Conservation (phyloP, 2,797 vertebrate species). For the Botia kubotai region DNA sequence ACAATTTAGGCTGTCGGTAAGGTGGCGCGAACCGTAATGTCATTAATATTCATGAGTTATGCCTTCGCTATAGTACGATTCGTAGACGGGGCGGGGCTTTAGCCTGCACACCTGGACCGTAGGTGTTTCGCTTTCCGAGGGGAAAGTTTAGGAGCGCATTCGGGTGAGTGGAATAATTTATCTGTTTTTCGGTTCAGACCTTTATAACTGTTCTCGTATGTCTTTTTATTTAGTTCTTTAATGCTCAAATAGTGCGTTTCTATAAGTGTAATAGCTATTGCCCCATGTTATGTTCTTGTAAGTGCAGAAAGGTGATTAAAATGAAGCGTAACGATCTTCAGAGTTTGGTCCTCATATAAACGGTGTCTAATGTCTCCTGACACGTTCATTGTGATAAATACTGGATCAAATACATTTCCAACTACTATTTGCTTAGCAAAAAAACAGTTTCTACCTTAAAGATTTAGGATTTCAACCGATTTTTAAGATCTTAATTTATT, state of each 20-base stretch:
- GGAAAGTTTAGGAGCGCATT: slow-evolving; percentile 8
- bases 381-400: too few species aligned
- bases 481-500: too few species aligned
- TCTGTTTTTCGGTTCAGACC: not conserved
- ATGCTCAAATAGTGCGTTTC: not conserved
- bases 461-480: too few species aligned
- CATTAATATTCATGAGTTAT: slow-evolving; percentile 10
- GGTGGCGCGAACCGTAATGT: too few species aligned
- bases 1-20: not conserved
- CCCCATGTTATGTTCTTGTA: not conserved
- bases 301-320: too few species aligned
- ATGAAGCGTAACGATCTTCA: not conserved
- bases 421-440: too few species aligned
- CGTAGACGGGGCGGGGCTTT: slow-evolving; percentile 24
- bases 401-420: too few species aligned
- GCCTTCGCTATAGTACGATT: slow-evolving; percentile 6
- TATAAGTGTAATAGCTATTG: not conserved
- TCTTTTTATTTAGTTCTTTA: not conserved
- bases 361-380: too few species aligned
- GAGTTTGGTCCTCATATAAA: not conserved
- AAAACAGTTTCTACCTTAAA: too few species aligned
- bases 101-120: slow-evolving; percentile 42
- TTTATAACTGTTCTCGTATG: not conserved
- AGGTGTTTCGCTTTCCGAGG: slow-evolving; percentile 31
- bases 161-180: slow-evolving; percentile 5